Evolutionary conservation across 2,113 vertebrate species (phyloP).

Genomic region (Mungos mungo): DNA sequence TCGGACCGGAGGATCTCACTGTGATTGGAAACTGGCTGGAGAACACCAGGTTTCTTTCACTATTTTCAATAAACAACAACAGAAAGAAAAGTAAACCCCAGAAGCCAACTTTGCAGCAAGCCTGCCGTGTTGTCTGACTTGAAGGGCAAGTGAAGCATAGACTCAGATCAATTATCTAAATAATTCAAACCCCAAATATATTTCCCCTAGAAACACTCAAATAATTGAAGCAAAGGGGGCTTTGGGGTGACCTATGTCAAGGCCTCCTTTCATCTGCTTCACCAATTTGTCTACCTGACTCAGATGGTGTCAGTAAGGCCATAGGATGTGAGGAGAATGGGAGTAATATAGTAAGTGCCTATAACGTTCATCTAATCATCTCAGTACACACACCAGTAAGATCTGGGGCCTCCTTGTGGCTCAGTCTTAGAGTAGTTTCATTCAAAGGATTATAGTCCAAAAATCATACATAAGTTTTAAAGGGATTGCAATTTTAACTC

Average conservation of each 20-base stretch:
- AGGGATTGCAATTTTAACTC: not conserved
- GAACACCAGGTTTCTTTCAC: not conserved
- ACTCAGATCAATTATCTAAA: conserved; percentile 62
- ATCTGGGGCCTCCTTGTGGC: not conserved
- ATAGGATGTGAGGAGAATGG: not conserved
- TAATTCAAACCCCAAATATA: conserved; percentile 61
- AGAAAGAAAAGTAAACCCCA: not conserved
- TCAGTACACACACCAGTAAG: not conserved
- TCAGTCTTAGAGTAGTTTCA: not conserved
- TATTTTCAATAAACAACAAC: conserved; percentile 24
- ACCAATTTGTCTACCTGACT: not conserved
- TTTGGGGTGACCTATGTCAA: not conserved
- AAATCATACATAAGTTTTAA: not conserved
- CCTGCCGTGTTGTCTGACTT: conserved; percentile 4
- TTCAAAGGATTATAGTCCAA: not conserved
- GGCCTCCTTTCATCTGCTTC: not conserved
- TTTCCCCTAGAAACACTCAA: conserved; percentile 48
- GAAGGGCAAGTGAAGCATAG: not conserved
- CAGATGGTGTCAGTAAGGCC: not conserved
- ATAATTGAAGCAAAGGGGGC: not conserved
- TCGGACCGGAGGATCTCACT: not conserved
- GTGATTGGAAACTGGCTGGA: conserved; percentile 50
- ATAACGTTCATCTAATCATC: not conserved
- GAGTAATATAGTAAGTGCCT: not conserved
- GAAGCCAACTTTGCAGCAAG: conserved; percentile 18